Evolutionary conservation across 2,113 vertebrate species (phyloP), one percentile per base, ranked within the genome.

Genomic region (Synodontis membranacea): DNA sequence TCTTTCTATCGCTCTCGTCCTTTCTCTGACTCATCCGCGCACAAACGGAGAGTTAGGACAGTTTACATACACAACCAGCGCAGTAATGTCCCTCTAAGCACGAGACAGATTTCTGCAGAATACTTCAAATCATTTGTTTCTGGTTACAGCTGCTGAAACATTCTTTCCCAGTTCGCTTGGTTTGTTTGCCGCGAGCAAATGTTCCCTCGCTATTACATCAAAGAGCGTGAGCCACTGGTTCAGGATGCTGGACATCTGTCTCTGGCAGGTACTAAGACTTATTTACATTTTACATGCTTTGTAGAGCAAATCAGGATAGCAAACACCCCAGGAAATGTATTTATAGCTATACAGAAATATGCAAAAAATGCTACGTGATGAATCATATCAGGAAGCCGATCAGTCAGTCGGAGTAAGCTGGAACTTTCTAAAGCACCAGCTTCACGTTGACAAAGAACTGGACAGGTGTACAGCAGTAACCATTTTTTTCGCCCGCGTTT

Each of bases 1-100:
- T 88, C 48, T 46, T 50, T 72, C 82, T 72, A 34, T 75, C n/a
- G 85, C 83, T 83, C 85, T 85, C 84, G n/a, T 37, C 54, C 80
- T 64, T 48, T 54, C 75, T 72, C 58, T 90, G 86, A 87, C 76
- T 86, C 86, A 86, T 75, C 64, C 74, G 15, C 84, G 81, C 75
- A 83, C 74, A 82, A 84, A 86, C 3, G 64, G 15, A 58, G 28
- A 78, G 37, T 68, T 74, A 11, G 75, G 34, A 50, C 42, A 46
- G 39, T 80, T 85, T 79, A 80, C 19, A 79, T 4, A 66, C 34
- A 76, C 74, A 50, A 3, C 1, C 70, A 62, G 52, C 31, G 39
- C 70, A 58, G 52, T 34, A 42, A 46, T 44, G 42, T 60, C 31
- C 25, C 21, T 66, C 28, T 31, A 60, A 76, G 75, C 39, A n/a